Evolutionary conservation across 2,888 invertebrate genomes (phyloP).

Genomic region (Drosophila conformis): DNA sequence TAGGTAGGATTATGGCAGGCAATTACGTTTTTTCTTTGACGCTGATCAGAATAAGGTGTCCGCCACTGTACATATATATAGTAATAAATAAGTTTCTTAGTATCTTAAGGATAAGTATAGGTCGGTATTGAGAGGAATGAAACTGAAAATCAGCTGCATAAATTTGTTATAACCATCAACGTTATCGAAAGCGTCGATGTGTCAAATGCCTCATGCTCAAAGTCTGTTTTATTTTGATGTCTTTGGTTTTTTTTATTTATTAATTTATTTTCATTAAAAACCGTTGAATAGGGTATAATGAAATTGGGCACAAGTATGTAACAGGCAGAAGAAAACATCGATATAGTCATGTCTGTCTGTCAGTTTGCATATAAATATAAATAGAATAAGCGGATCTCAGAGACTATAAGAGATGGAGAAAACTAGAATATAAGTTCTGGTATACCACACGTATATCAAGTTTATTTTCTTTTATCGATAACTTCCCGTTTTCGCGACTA

Average conservation of each 20-base stretch:
- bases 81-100: background rate
- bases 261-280: too few relatives aligned
- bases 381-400: background rate
- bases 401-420: background rate
- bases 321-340: background rate
- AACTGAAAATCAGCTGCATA: conserved; percentile 4
- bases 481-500: background rate
- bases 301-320: background rate
- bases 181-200: conserved; percentile 29
- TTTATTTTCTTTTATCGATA: background rate
- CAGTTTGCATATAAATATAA: too few relatives aligned
- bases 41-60: too few relatives aligned
- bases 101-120: background rate
- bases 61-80: background rate
- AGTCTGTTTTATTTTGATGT: background rate
- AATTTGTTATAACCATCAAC: conserved; percentile 26
- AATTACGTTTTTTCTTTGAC: too few relatives aligned
- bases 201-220: conserved; percentile 31
- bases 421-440: background rate
- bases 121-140: background rate
- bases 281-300: background rate
- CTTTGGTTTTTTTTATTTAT: background rate
- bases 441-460: background rate
- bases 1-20: too few relatives aligned
- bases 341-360: background rate